Conservation (phyloP, 2,797 vertebrate species). For the Sebastolobus altivelis region DNA sequence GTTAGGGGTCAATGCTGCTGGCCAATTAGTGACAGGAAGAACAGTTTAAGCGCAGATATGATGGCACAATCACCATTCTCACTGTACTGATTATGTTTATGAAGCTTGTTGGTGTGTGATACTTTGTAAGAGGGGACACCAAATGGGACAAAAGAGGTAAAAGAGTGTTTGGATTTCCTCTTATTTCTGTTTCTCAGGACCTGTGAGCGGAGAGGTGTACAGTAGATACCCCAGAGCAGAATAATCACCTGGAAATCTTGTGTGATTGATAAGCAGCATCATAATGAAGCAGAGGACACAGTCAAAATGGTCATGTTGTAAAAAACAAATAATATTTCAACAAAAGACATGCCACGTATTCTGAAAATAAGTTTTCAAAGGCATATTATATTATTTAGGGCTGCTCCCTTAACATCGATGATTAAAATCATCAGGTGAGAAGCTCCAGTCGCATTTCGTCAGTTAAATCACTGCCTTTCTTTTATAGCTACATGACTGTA, state of each 20-base stretch:
- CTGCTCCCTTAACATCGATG: not conserved
- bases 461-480: not conserved
- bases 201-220: not conserved
- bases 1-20: not conserved
- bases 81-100: not conserved
- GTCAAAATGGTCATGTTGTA: not conserved
- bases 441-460: not conserved
- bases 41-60: not conserved
- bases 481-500: not conserved
- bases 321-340: not conserved
- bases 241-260: not conserved
- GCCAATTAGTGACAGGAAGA: not conserved
- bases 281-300: not conserved
- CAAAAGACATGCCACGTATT: not conserved
- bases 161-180: not conserved
- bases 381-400: not conserved
- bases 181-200: not conserved
- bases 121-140: not conserved
- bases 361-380: not conserved
- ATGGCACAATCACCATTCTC: not conserved
- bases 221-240: not conserved
- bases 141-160: not conserved
- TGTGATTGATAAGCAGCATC: not conserved
- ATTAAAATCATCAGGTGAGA: not conserved
- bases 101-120: not conserved